Evolutionary conservation across 2,113 vertebrate species (phyloP).

Genomic region (Mohoua ochrocephala): DNA sequence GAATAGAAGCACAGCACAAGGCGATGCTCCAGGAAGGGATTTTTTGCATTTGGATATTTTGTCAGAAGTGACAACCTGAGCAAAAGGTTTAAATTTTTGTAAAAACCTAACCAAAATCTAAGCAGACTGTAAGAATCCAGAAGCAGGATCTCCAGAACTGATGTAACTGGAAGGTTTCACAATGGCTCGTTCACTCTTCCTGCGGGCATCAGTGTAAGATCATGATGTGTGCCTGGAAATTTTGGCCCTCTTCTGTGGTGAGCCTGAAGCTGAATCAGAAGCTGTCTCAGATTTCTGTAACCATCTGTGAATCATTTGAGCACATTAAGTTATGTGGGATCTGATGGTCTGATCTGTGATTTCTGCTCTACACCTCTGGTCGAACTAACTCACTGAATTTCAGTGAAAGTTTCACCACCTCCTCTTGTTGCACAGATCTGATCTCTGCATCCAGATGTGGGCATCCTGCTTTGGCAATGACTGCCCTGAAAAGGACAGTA

Average conservation of each 20-base stretch:
- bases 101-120: neutral
- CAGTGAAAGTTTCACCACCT: neutral
- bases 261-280: neutral
- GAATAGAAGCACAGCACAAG: neutral
- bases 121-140: neutral
- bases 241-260: neutral
- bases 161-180: neutral
- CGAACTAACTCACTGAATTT: neutral
- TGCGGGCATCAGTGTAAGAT: neutral
- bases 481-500: neutral
- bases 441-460: neutral
- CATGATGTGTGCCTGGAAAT: neutral
- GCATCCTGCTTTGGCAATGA: neutral
- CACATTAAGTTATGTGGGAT: neutral
- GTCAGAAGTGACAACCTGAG: neutral
- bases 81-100: neutral
- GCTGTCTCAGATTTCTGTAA: neutral
- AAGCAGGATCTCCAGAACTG: neutral
- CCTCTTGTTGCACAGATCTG: neutral
- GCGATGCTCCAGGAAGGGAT: neutral
- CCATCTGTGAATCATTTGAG: neutral
- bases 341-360: neutral
- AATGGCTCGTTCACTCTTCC: neutral
- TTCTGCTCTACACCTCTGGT: neutral
- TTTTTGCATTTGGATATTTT: neutral